phyloP scores from a whole-genome alignment of 1,140 invertebrate species.

The Xylocopa sonorina region DNA sequence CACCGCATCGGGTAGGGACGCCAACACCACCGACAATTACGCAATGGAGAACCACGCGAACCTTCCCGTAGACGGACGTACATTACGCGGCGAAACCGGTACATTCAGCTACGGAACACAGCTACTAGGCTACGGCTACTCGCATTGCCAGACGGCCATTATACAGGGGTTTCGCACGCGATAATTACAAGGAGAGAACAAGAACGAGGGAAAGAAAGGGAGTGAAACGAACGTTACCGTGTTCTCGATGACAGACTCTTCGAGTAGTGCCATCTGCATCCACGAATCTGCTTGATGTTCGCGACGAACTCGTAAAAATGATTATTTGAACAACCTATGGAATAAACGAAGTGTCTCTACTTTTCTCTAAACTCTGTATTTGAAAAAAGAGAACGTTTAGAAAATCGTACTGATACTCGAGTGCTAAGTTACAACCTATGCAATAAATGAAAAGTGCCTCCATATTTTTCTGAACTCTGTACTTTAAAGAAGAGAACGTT shows the following conservation, averaged over 20 bases:
- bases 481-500: no score
- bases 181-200: conserved; percentile 59
- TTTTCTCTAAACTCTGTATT: no score
- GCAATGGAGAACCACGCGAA: not conserved
- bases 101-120: no score
- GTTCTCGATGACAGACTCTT: conserved; percentile 16
- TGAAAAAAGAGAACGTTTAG: no score
- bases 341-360: no score
- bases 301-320: no score
- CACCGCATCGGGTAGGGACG: not conserved
- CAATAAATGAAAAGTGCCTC: no score
- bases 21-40: conserved; percentile 5
- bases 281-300: not conserved
- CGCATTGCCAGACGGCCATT: conserved; percentile 66
- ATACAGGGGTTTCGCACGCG: conserved; percentile 66
- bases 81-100: no score
- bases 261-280: not conserved
- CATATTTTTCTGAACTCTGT: no score
- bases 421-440: no score
- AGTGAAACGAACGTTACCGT: conserved; percentile 30
- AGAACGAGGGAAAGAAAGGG: not conserved
- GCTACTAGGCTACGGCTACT: conserved; percentile 53
- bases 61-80: conserved; percentile 68
- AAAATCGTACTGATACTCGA: no score
- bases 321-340: no score